Percentiles rank a stretch among this genome's conserved stretches.
Evolutionary conservation across 1,140 invertebrate genomes (phyloP).

Genomic region (Semibalanus balanoides): DNA sequence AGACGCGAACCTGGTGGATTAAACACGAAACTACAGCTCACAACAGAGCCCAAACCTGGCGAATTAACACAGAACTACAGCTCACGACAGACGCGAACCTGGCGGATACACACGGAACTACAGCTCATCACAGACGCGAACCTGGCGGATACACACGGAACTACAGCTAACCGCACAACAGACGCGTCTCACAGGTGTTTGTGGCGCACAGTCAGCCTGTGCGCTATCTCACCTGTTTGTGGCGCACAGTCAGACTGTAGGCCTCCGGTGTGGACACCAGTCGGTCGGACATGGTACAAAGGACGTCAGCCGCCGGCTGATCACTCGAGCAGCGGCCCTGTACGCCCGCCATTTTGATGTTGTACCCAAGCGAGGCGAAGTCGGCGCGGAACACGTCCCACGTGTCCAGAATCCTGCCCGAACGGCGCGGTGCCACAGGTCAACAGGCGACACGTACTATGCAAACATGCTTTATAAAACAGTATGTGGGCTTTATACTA

Average conservation of each 20-base stretch:
- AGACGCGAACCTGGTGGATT: conserved; percentile 7
- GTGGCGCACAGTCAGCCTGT: no score
- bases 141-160: no score
- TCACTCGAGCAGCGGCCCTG: neutral
- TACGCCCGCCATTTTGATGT: neutral
- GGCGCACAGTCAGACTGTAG: neutral
- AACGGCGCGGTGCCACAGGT: neutral
- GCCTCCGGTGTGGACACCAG: neutral
- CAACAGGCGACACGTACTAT: neutral
- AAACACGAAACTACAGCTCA: neutral
- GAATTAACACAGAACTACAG: conserved; percentile 2
- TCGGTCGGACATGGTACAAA: neutral
- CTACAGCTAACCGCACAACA: no score
- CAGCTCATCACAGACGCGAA: no score
- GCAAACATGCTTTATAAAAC: no score
- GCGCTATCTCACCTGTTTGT: neutral
- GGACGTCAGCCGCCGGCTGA: neutral
- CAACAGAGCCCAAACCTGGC: conserved; percentile 7
- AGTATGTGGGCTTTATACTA: no score
- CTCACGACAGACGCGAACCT: no score
- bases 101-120: neutral
- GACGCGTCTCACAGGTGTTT: neutral
- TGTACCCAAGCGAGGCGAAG: neutral
- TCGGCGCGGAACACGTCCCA: neutral
- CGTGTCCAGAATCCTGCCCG: neutral